Base-by-base conservation (phyloP, 2,113 vertebrate species). In the Oreochromis aureus region DNA sequence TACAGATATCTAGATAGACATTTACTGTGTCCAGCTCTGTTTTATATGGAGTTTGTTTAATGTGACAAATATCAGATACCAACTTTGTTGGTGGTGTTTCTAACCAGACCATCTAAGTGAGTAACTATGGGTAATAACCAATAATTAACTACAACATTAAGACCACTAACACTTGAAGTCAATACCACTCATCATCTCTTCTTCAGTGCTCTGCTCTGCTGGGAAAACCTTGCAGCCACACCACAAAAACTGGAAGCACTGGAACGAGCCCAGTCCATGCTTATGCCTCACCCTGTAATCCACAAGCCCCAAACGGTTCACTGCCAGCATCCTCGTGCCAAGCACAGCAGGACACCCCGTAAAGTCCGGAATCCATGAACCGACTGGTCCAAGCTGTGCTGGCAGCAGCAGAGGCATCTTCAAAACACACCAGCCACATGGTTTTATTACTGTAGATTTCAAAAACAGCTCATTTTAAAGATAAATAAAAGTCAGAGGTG, bases 61-160 rank as follows among this genome's bases (percentile, higher is more conserved):
- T 16, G 3, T 15, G 2, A 46, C 6, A 73, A 73, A 73, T 46
- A 46, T 13, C 39, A 4, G 66, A 22, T 9, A 41, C 32, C n/a
- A 44, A 16, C 1, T 71, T 10, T 44, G 66, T 0, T 71, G 39
- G 0, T 36, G 36, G 2, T 24, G 36, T 71, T 71, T 71, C 36
- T 71, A 71, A 71, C 13, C n/a, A 6, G n/a, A 71, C 7, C n/a
- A 44, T 1, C 39, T 13, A 63, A 63, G 59, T 63, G 59, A 63
- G 32, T 0, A 63, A 63, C 59, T 63, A 63, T 7, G 6, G 32
- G 0, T 63, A 63, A 63, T 36, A 36, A 36, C 59, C 34, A 63
- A 63, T 5, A 36, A 36, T 46, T 22, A 73, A 16, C 22, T 10
- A 27, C 69, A 10, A 16, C 41, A 46, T 46, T 46, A 73, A 27